Evolutionary conservation across 1,140 invertebrate species (phyloP), one percentile per base, ranked within the genome.

Genomic region (Mactra quadrangularis): DNA sequence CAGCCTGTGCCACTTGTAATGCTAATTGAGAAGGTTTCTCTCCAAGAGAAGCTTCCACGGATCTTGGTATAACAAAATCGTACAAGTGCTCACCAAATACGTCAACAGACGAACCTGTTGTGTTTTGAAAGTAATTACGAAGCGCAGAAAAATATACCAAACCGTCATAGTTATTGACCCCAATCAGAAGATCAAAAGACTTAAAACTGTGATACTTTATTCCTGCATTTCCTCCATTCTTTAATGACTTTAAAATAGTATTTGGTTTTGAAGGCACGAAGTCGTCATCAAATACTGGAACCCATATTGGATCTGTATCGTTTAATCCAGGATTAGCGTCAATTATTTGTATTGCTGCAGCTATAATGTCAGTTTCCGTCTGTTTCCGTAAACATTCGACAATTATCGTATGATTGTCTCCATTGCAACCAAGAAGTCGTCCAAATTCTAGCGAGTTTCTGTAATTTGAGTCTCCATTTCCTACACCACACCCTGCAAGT

Each of bases 141-240:
- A 22, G 19, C 4, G 53, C 19, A 68, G 25, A 35, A 1, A 47
- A n/a, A 68, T 27, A 38, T 22, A 68, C 19, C n/a, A 33, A 29
- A n/a, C 64, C 64, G 45, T 68, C 64, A 45, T 38, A 68, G 45
- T 68, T 68, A 29, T 68, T 68, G 7, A 47, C n/a, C 2, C 64
- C 64, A 47, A 50, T 68, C 19, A 68, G 13, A 15, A 68, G 64
- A 47, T 25, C 64, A 25, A 68, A 35, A 25, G 19, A 35, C 4
- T 31, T 19, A 47, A 38, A 68, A 9, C 29, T 15, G 1, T 33
- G 1, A 19, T 38, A 68, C n/a, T 55, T 55, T n/a, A n/a, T n/a
- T 9, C 19, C 7, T 25, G 3, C 6, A 6, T 22, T 4, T 6
- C n/a, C 9, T 6, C 13, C 3, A n/a, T 68, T 47, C 22, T 33